Base-by-base conservation (phyloP, 2,888 invertebrate genomes). In the Macrostomum cliftonense region DNA sequence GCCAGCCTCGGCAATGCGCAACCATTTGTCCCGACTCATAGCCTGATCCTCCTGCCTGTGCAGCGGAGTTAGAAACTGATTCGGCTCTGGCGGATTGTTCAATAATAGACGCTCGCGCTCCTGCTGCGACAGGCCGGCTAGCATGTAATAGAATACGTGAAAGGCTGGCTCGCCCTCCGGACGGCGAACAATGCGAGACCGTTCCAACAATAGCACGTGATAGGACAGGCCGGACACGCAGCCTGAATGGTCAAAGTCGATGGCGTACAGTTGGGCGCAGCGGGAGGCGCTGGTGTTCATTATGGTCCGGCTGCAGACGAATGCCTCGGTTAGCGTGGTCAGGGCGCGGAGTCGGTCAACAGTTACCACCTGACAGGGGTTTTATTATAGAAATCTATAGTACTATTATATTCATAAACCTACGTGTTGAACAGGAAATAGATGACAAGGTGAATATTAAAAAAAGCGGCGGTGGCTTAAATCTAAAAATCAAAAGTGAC, bases 231-330 rank as follows among this genome's bases (percentile, higher is more conserved):
- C 40, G 28, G 16, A 45, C 16, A 16, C 16, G 38, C 21, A 20
- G 9, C 14, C 14, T 12, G 37, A 37, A 36, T 46, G 37, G 39
- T 38, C 38, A 11, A 19, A 44, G 61, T 88, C 85, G 57, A 95
- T 71, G 49, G 86, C 86, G 57, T 87, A 80, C n/a, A 91, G 76
- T 59, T 87, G 85, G 1, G 88, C 83, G 71, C 83, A 86, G 47
- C 88, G 78, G 0, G 88, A 85, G 12, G 89, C 86, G 71, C 85
- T 84, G 9, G 78, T 73, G 70, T 91, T 89, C 60, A 85, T 78
- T 42, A 79, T 77, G 1, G 89, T 87, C 61, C 81, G 79, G 68
- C 78, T 79, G 72, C 86, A 86, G 42, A 89, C 88, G 70, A 93
- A 89, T 7, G 83, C 79, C 65, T 91, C 87, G 52, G 91, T 73